These are phyloP conservation scores for Fukomys damarensis DNA, from an alignment of 2,113 vertebrate species.

Conservation along the genomic window DNA sequence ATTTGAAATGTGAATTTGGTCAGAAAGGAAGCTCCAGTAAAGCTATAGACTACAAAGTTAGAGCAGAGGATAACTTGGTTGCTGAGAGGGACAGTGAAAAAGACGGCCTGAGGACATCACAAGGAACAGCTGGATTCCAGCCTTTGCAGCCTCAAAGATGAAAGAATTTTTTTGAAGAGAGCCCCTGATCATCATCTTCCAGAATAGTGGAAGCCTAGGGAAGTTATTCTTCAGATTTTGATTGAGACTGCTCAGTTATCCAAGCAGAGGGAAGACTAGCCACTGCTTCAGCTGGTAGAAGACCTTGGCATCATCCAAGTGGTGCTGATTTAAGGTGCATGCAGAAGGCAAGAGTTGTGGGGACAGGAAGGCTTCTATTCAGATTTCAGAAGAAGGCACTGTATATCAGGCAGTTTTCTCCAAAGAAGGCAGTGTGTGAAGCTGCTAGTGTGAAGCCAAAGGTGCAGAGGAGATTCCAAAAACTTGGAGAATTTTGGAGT, in stretches of 20 bases:
- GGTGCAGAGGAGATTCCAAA: background rate
- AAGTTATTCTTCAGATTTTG: background rate
- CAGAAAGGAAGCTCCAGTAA: background rate
- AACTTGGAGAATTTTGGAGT: background rate
- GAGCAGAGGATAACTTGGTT: background rate
- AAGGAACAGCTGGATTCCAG: background rate
- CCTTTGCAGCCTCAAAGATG: background rate
- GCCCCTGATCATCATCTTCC: background rate
- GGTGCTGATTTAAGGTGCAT: background rate
- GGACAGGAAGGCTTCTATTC: background rate
- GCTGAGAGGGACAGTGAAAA: background rate
- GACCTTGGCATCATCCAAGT: background rate
- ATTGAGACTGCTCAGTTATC: background rate
- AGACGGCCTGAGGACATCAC: background rate
- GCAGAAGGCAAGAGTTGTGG: background rate
- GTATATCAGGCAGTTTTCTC: background rate
- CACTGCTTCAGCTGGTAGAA: background rate
- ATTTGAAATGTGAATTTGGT: background rate
- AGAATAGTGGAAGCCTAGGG: background rate
- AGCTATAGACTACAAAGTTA: background rate
- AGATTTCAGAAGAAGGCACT: background rate
- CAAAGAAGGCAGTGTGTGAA: background rate
- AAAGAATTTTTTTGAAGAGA: background rate
- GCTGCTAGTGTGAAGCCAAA: background rate
- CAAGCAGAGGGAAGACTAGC: background rate